Evolutionary conservation across 2,888 invertebrate genomes (phyloP).

Genomic region (Leucoma salicis): DNA sequence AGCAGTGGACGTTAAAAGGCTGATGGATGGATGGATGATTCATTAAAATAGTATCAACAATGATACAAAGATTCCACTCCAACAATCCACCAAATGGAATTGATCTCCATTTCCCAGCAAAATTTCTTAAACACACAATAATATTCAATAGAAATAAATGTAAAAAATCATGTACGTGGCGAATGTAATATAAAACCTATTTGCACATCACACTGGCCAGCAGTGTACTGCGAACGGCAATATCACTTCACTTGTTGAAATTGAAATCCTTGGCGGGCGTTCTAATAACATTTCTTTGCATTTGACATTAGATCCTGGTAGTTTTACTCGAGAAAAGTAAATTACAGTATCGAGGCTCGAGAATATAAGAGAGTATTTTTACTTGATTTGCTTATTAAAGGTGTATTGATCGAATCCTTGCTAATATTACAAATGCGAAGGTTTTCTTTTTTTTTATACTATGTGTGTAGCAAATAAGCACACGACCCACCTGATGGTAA

Average conservation of each 20-base stretch:
- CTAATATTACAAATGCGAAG: no score
- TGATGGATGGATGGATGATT: no score
- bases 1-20: no score
- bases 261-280: constrained; percentile 41
- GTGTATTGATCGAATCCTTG: neutral
- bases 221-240: constrained; percentile 28
- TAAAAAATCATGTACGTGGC: constrained; percentile 11
- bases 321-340: constrained; percentile 44
- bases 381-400: neutral
- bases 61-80: no score
- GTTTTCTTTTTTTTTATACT: no score
- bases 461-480: no score
- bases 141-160: constrained; percentile 6
- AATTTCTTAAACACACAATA: constrained; percentile 1
- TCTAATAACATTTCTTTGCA: constrained; percentile 50
- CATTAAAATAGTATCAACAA: no score
- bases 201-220: constrained; percentile 10
- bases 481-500: no score
- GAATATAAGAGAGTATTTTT: neutral
- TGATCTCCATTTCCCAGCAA: neutral
- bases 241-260: constrained; percentile 61
- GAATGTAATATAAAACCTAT: constrained; percentile 14
- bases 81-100: no score
- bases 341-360: neutral
- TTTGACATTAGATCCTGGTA: constrained; percentile 43